Conservation (phyloP, 2,888 invertebrate species). For the Drosophila helvetica region DNA sequence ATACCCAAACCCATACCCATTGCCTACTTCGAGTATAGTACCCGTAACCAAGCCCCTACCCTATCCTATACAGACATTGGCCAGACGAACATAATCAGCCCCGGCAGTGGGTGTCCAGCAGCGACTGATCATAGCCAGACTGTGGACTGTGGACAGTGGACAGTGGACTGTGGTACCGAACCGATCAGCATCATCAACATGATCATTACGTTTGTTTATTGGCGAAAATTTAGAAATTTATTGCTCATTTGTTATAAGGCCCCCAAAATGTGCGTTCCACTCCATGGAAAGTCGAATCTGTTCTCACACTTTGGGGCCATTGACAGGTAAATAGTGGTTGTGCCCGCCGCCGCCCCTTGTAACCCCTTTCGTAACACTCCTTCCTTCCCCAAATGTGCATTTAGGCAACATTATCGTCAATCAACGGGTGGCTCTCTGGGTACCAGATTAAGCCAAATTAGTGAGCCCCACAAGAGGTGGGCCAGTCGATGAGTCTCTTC, state of each 20-base stretch:
- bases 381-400: conserved; percentile 62
- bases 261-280: conserved; percentile 48
- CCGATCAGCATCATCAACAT: conserved; percentile 60
- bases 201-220: conserved; percentile 78
- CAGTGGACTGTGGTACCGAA: conserved; percentile 9
- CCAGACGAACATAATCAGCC: conserved; percentile 68
- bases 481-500: conserved; percentile 16
- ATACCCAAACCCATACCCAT: neutral
- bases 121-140: conserved; percentile 25
- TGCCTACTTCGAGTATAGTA: too few species aligned
- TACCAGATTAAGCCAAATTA: conserved; percentile 61
- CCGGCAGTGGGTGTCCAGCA: conserved; percentile 68
- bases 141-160: too few species aligned
- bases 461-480: conserved; percentile 18
- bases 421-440: conserved; percentile 58
- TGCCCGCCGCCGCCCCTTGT: conserved; percentile 23
- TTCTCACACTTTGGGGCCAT: conserved; percentile 71
- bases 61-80: conserved; percentile 62
- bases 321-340: conserved; percentile 62
- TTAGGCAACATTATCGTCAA: conserved; percentile 67
- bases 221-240: conserved; percentile 78
- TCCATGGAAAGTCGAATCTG: conserved; percentile 54
- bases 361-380: conserved; percentile 15
- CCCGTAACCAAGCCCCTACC: conserved; percentile 2
- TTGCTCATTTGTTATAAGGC: conserved; percentile 70